Evolutionary conservation across 2,113 vertebrate genomes (phyloP), one percentile per base, ranked within the genome.

Genomic region (Cyprinodon variegatus): DNA sequence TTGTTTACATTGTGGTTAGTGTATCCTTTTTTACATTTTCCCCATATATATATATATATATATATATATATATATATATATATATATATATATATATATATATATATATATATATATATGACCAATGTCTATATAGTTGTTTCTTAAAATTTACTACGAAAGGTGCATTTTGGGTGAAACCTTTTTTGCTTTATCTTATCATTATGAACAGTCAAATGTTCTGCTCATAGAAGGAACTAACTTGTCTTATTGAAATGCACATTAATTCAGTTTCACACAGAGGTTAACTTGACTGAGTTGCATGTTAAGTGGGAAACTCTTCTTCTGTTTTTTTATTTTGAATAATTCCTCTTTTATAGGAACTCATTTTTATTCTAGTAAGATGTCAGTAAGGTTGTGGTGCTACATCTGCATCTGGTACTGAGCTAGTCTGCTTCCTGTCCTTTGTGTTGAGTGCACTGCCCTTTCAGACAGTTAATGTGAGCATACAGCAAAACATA

Each of bases 391-490:
- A 40, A 62, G 45, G 41, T 63, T 65, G 20, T 20, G 29, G 8
- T 0, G 0, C 46, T n/a, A 39, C 14, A 13, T 0, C 38, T 70
- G 61, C 79, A 68, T 87, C 77, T 74, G 45, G 65, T 50, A 61
- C 48, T 7, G n/a, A 53, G 50, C 37, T n/a, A 15, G 66, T 43
- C 36, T 10, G 38, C 70, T 78, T 74, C 59, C 66, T 78, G 74
- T 57, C 36, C 45, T 77, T 78, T 67, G 65, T 63, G 53, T 83
- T 79, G 83, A 87, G 76, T 81, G 78, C 81, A 36, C 22, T 22
- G 65, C 60, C 68, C 62, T 73, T 65, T 38, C 59, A 88, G 78
- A 81, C 75, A 43, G 57, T 83, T 84, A 85, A 87, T 81, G 81
- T 68, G 70, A 80, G 84, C 62, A 37, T 76, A 53, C 62, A 70